A percentile compares a stretch with the other conserved stretches of the same genome.
These are phyloP conservation scores for Cephalopachus bancanus DNA, from an alignment of 2,797 vertebrate genomes.

Conservation along the genomic window DNA sequence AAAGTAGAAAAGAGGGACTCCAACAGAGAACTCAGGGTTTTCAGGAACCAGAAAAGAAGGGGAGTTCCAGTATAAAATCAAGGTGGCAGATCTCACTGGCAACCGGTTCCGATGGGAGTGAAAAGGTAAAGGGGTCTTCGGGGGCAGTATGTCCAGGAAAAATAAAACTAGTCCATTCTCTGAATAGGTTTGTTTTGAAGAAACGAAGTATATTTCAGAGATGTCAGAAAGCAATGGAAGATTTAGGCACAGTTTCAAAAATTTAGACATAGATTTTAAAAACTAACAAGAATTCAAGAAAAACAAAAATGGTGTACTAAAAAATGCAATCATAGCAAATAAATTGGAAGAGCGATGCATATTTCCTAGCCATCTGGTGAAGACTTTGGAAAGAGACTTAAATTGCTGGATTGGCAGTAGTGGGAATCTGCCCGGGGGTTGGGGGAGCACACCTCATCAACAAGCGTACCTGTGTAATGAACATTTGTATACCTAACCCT, in stretches of 20 bases:
- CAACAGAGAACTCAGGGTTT: neutral
- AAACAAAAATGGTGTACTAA: neutral
- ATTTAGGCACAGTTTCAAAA: neutral
- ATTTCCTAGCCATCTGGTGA: neutral
- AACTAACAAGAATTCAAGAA: slow-evolving; percentile 16
- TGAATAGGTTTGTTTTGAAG: neutral
- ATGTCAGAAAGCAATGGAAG: neutral
- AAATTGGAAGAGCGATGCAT: neutral
- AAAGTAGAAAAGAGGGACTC: neutral
- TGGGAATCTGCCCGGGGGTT: too few species aligned
- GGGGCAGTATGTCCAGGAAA: neutral
- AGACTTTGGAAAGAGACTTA: neutral
- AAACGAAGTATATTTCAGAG: slow-evolving; percentile 1
- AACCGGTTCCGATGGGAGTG: neutral
- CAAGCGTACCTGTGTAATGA: too few species aligned
- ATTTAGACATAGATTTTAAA: neutral
- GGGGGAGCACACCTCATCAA: too few species aligned
- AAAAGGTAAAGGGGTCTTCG: neutral
- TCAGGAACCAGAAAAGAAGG: neutral
- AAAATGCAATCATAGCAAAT: neutral
- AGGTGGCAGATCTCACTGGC: neutral
- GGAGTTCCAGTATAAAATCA: neutral
- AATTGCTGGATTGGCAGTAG: neutral
- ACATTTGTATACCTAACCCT: too few species aligned
- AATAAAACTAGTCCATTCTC: neutral